Evolutionary conservation across 2,888 invertebrate species (phyloP), one percentile per base, ranked within the genome.

Genomic region (Hoplodrina ambigua): DNA sequence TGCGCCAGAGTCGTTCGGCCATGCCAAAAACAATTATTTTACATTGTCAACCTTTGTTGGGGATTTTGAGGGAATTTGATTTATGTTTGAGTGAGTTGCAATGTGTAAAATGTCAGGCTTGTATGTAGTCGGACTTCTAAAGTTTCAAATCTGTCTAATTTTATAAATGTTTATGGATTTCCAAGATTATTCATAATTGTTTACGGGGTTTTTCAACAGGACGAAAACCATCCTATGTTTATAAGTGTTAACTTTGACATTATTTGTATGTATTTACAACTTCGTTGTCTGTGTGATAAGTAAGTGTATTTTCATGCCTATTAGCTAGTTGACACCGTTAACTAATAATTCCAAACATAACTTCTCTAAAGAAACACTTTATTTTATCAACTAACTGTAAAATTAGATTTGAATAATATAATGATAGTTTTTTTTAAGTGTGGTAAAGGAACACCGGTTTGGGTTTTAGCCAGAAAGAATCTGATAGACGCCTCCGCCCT

Each of bases 1-100:
- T 84, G 82, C 86, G 85, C 80, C 59, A 49, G 72, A 70, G 66
- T 70, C 60, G 67, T 75, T 73, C 79, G 53, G 44, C 72, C 80
- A 72, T 90, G 92, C 91, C 92, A 93, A 90, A 72, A 86, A 86
- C 89, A 83, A 91, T 91, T 83, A 84, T 78, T 86, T 75, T 71
- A 80, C 73, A 80, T 78, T 75, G 81, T 80, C 73, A 73, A 73
- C 62, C 70, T 73, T 72, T 81, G 72, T 69, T 72, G 52, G 19
- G 55, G 56, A 66, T 67, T 65, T 57, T 61, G 57, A 59, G 44
- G 53, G 41, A 70, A 37, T 56, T 50, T 80, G 73, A 83, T 77
- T 71, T 69, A 71, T 74, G n/a, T 33, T 19, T 20, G 53, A 52
- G 33, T 69, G 46, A 55, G 25, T 41, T 56, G n/a, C 41, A 30